Evolutionary conservation across 1,140 invertebrate genomes (phyloP).

Genomic region (Ooceraea biroi): DNA sequence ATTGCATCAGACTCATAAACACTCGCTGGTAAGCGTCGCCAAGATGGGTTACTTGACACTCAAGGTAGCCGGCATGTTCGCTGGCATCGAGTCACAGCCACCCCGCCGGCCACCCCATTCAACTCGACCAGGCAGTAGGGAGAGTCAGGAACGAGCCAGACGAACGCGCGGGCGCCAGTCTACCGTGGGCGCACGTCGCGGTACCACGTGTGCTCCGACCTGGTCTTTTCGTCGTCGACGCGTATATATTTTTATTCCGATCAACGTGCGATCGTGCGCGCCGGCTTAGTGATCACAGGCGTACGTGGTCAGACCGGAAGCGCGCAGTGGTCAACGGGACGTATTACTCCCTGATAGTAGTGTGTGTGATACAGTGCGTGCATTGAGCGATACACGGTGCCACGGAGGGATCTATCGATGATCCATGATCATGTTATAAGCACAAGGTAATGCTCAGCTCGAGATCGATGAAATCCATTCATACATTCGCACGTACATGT

Average conservation of each 20-base stretch:
- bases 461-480: background rate
- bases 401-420: constrained; percentile 45
- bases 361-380: constrained; percentile 48
- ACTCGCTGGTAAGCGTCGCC: constrained; percentile 61
- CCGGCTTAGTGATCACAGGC: too few species aligned
- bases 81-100: constrained; percentile 60
- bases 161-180: constrained; percentile 82
- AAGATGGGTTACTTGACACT: constrained; percentile 65
- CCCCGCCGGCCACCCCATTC: constrained; percentile 65
- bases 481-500: background rate
- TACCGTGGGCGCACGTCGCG: constrained; percentile 82
- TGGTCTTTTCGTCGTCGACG: background rate
- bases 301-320: too few species aligned
- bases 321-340: constrained; percentile 1
- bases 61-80: constrained; percentile 50
- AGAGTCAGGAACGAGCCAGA: constrained; percentile 83
- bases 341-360: background rate
- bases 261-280: background rate
- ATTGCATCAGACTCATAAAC: constrained; percentile 40
- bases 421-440: constrained; percentile 24
- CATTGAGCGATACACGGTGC: background rate
- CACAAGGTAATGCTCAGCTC: constrained; percentile 26
- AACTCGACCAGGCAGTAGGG: constrained; percentile 79
- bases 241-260: background rate
- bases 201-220: constrained; percentile 74